Percentiles rank a stretch among this genome's conserved stretches.
Conservation (phyloP, 2,888 invertebrate species). For the Romanomermis culicivorax region DNA sequence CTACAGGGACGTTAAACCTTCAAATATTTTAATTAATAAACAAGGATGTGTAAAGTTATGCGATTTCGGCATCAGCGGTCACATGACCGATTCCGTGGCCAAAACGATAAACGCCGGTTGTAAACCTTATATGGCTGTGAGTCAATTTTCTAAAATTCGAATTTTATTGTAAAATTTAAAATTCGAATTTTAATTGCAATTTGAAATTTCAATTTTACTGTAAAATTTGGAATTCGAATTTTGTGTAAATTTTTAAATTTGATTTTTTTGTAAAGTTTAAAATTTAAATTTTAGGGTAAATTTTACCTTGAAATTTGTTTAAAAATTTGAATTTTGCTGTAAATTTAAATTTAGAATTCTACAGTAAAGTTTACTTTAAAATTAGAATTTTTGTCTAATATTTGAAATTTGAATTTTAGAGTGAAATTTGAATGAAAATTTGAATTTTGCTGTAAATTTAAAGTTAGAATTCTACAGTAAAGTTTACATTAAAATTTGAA, state of each 20-base stretch:
- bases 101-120: constrained; percentile 95
- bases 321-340: constrained; percentile 13
- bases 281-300: neutral
- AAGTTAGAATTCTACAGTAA: too few relatives aligned
- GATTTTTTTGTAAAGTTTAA: neutral
- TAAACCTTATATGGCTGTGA: constrained; percentile 90
- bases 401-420: too few relatives aligned
- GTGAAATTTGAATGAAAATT: too few relatives aligned
- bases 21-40: constrained; percentile 80
- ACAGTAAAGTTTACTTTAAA: too few relatives aligned
- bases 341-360: too few relatives aligned
- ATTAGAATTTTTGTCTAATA: too few relatives aligned
- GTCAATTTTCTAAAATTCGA: constrained; percentile 22
- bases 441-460: too few relatives aligned
- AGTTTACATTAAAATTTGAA: too few relatives aligned
- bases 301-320: neutral
- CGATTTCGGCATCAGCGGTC: constrained; percentile 95
- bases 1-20: constrained; percentile 93
- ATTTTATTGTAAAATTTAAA: neutral
- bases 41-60: constrained; percentile 90
- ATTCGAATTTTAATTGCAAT: neutral
- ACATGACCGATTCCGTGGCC: constrained; percentile 84
- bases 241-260: neutral
- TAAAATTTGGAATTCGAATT: neutral
- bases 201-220: neutral